phyloP scores from a whole-genome alignment of 1,140 invertebrate genomes.

The Sitobion miscanthi region DNA sequence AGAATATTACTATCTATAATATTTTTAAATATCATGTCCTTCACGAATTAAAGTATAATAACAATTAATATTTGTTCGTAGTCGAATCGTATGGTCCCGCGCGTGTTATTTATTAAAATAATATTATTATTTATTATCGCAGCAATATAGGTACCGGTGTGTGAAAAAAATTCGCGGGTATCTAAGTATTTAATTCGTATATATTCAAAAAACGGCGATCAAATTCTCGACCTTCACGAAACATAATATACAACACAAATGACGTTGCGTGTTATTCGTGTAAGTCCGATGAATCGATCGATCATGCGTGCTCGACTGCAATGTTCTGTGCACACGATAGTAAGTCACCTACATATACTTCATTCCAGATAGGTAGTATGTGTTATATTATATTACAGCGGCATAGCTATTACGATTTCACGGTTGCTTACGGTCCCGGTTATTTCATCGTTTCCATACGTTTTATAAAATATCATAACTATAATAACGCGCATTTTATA shows the following conservation, averaged over 20 bases:
- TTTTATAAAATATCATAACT: background rate
- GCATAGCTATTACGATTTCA: background rate
- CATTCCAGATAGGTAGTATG: background rate
- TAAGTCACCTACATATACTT: background rate
- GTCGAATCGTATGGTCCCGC: background rate
- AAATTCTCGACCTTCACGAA: background rate
- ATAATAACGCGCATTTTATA: background rate
- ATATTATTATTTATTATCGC: background rate
- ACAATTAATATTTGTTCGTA: background rate
- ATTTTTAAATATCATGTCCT: background rate
- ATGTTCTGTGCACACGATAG: background rate
- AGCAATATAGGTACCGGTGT: background rate
- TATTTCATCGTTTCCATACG: background rate
- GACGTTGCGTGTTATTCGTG: background rate
- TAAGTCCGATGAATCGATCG: background rate
- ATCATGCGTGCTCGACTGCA: background rate
- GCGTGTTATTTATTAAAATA: background rate
- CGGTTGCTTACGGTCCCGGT: background rate
- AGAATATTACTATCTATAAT: background rate
- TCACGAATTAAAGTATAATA: background rate
- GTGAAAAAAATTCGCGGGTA: background rate
- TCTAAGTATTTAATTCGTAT: background rate
- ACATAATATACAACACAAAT: background rate
- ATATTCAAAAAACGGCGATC: background rate
- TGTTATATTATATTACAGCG: background rate